phyloP scores from a whole-genome alignment of 2,888 invertebrate species.

The Lepidonotus clava region DNA sequence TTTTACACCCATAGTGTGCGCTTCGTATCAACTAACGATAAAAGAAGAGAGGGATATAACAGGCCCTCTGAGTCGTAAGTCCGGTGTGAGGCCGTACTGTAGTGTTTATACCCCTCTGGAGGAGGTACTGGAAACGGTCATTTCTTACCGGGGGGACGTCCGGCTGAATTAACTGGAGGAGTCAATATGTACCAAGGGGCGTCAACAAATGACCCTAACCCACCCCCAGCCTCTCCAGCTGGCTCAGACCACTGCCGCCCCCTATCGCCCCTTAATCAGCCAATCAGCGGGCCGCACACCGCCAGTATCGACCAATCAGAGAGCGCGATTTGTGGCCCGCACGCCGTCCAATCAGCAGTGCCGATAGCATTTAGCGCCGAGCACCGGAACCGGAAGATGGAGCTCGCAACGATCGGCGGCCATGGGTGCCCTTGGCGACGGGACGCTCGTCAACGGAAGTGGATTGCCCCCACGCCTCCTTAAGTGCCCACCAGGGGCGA shows the following conservation, averaged over 20 bases:
- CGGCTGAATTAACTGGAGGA: no score
- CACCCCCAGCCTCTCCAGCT: background rate
- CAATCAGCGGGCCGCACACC: background rate
- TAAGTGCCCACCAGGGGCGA: no score
- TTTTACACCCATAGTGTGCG: no score
- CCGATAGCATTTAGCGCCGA: constrained; percentile 1
- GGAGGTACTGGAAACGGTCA: no score
- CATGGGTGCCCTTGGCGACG: background rate
- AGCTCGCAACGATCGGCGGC: background rate
- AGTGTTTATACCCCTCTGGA: no score
- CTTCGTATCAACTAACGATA: no score
- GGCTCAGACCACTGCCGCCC: background rate
- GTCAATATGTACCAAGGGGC: background rate
- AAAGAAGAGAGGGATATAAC: no score
- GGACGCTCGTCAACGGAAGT: background rate
- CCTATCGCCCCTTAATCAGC: constrained; percentile 9
- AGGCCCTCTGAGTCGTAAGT: no score
- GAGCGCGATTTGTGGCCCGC: background rate
- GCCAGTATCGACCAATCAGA: constrained; percentile 19
- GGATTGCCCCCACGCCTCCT: background rate
- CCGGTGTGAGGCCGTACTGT: no score
- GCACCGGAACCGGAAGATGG: background rate
- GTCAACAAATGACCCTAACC: background rate
- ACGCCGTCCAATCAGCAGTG: background rate
- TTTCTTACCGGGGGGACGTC: no score